Conservation (phyloP, 2,797 vertebrate species). For the Mionectes olivaceus region DNA sequence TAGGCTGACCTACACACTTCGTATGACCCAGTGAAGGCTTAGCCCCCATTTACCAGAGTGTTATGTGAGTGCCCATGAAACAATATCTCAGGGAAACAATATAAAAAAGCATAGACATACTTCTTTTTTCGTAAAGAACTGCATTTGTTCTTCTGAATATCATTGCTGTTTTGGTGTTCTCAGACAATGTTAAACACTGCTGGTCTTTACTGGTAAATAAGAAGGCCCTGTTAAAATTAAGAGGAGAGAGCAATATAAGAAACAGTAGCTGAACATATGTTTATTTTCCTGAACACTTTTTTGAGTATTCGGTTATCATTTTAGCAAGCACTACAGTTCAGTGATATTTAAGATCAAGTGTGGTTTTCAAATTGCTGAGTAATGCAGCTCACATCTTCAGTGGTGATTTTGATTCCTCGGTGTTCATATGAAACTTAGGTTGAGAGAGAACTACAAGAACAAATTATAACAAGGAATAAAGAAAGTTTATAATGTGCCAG, state of each 20-base stretch:
- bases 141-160: conserved; percentile 81
- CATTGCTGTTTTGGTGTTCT: conserved; percentile 85
- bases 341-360: neutral
- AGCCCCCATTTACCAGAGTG: neutral
- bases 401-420: neutral
- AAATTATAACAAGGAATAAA: neutral
- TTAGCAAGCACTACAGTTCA: neutral
- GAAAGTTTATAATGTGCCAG: neutral
- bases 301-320: neutral
- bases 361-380: neutral
- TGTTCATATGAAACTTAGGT: neutral
- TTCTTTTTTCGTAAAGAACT: conserved; percentile 88
- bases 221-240: conserved; percentile 84
- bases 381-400: neutral
- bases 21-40: neutral
- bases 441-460: neutral
- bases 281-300: neutral
- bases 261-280: neutral
- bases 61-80: neutral
- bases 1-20: neutral
- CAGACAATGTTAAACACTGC: conserved; percentile 83
- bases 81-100: neutral
- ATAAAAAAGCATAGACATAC: conserved; percentile 63
- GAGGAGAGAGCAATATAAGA: neutral
- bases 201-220: conserved; percentile 88